phyloP scores from a whole-genome alignment of 2,888 invertebrate species.

The Saturnia japonica region DNA sequence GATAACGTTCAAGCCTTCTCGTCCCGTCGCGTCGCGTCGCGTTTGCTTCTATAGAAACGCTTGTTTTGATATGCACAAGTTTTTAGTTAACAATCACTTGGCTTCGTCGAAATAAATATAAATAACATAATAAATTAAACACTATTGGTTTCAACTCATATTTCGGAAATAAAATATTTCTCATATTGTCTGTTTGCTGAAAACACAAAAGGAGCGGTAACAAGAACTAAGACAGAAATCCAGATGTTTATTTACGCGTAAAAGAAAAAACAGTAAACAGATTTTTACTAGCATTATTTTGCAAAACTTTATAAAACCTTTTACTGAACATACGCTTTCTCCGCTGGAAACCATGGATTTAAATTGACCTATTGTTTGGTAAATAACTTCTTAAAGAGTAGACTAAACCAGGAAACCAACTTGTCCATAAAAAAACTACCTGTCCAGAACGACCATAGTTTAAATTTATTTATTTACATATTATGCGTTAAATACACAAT shows the following conservation, averaged over 20 bases:
- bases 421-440: not conserved
- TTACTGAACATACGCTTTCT: too few relatives aligned
- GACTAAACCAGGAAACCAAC: not conserved
- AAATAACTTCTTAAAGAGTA: not conserved
- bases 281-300: not conserved
- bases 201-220: not conserved
- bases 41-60: conserved; percentile 47
- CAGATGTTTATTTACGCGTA: not conserved
- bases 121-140: conserved; percentile 8
- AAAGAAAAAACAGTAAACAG: too few relatives aligned
- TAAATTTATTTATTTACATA: not conserved
- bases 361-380: not conserved
- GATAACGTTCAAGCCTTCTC: conserved; percentile 59
- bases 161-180: not conserved
- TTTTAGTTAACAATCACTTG: conserved; percentile 18
- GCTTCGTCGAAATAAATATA: conserved; percentile 1
- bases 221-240: not conserved
- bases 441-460: not conserved
- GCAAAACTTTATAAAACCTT: too few relatives aligned
- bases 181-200: not conserved
- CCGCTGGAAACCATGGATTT: too few relatives aligned
- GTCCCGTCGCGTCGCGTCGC: conserved; percentile 61
- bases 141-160: not conserved
- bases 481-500: too few relatives aligned
- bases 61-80: conserved; percentile 31